phyloP scores from a whole-genome alignment of 92 coral and sea anemone genomes.

The Porites evermanni region DNA sequence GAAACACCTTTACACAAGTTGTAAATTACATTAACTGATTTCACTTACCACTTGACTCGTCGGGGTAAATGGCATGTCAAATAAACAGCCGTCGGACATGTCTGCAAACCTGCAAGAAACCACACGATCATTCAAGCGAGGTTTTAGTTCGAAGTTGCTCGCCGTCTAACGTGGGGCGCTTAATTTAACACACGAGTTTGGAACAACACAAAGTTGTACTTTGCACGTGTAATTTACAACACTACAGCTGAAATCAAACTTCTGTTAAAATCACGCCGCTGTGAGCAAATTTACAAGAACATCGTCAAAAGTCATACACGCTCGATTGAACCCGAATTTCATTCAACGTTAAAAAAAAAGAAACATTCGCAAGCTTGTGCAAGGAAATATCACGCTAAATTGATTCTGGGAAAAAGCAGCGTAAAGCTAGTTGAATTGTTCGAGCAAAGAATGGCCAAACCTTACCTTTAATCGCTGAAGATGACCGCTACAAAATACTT shows the following conservation, averaged over 20 bases:
- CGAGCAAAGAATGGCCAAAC: not conserved
- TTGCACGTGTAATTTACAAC: not conserved
- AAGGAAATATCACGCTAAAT: not conserved
- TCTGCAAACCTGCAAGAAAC: constrained; percentile 27
- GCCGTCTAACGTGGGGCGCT: constrained; percentile 10
- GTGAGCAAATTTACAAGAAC: no score
- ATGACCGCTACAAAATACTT: constrained; percentile 4
- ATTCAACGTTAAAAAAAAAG: not conserved
- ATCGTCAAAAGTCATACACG: not conserved
- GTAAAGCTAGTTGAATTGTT: not conserved
- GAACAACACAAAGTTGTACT: not conserved
- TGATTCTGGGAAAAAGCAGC: not conserved
- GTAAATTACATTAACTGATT: not conserved
- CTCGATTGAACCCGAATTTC: not conserved
- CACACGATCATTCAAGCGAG: constrained; percentile 11
- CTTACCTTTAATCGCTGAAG: constrained; percentile 29
- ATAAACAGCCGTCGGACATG: constrained; percentile 27
- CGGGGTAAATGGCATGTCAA: constrained; percentile 22
- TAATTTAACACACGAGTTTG: not conserved
- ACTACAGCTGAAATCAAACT: not conserved
- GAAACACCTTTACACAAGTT: not conserved
- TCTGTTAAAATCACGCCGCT: not conserved
- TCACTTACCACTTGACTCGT: constrained; percentile 6
- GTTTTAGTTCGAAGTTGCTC: not conserved
- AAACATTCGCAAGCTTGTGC: not conserved